phyloP scores from a whole-genome alignment of 2,797 vertebrate species.

The Cercopithecus hamlyni region DNA sequence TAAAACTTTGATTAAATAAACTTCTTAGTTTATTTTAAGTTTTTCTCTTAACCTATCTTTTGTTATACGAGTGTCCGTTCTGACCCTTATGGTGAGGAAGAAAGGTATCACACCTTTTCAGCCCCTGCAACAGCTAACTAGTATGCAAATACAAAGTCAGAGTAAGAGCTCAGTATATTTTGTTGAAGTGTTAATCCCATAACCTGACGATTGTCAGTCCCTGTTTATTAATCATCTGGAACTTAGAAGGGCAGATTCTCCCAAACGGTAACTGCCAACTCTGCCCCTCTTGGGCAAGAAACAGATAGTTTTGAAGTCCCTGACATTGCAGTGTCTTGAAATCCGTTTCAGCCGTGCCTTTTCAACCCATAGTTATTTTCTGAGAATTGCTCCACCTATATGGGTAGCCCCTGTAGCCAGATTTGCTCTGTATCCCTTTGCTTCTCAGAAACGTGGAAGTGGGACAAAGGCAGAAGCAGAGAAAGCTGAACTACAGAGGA shows the following conservation, averaged over 20 bases:
- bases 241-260: background rate
- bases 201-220: background rate
- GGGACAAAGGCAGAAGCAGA: slow-evolving; percentile 37
- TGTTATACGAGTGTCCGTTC: background rate
- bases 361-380: background rate
- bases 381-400: background rate
- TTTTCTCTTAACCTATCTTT: background rate
- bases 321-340: background rate
- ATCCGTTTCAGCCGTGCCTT: background rate
- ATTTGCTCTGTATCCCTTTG: background rate
- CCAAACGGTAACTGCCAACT: background rate
- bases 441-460: slow-evolving; percentile 14
- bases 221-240: background rate
- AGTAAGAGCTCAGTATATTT: background rate
- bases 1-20: background rate
- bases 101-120: background rate
- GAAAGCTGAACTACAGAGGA: background rate
- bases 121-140: background rate
- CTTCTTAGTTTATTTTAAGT: background rate
- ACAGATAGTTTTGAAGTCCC: background rate
- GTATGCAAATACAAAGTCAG: background rate
- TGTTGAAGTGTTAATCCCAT: background rate
- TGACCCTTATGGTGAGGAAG: background rate
- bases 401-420: background rate
- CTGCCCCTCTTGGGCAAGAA: background rate